Percentiles rank a stretch among this genome's conserved stretches.
phyloP scores from a whole-genome alignment of 2,888 invertebrate species.

The Clivina fossor region DNA sequence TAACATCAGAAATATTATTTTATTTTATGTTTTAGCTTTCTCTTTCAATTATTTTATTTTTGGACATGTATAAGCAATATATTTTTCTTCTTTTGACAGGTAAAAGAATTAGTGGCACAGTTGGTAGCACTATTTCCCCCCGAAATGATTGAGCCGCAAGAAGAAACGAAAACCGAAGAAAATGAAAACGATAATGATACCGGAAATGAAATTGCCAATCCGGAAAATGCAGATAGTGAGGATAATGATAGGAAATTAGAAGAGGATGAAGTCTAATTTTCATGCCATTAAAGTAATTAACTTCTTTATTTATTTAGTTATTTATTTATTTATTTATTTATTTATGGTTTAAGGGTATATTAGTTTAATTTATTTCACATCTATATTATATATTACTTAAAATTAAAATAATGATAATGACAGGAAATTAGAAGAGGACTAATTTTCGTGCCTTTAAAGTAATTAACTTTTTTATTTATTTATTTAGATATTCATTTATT shows the following conservation, averaged over 20 bases:
- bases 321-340: too few species aligned
- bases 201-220: constrained; percentile 5
- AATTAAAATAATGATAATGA: constrained; percentile 14
- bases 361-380: too few species aligned
- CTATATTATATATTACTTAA: too few species aligned
- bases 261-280: constrained; percentile 4
- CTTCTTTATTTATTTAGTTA: too few species aligned
- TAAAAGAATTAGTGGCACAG: constrained; percentile 31
- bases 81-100: constrained; percentile 20
- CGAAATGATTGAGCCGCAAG: neutral
- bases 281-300: too few species aligned
- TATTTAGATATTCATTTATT: too few species aligned
- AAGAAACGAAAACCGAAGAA: neutral
- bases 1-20: neutral
- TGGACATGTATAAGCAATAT: neutral
- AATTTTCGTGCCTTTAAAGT: too few species aligned
- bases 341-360: too few species aligned
- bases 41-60: neutral
- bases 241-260: constrained; percentile 5
- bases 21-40: neutral
- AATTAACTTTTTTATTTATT: too few species aligned
- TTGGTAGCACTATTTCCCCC: constrained; percentile 25
- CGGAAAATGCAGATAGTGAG: constrained; percentile 6
- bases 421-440: neutral
- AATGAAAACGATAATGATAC: neutral